Conservation (phyloP, 2,113 vertebrate species). For the Cariama cristata region DNA sequence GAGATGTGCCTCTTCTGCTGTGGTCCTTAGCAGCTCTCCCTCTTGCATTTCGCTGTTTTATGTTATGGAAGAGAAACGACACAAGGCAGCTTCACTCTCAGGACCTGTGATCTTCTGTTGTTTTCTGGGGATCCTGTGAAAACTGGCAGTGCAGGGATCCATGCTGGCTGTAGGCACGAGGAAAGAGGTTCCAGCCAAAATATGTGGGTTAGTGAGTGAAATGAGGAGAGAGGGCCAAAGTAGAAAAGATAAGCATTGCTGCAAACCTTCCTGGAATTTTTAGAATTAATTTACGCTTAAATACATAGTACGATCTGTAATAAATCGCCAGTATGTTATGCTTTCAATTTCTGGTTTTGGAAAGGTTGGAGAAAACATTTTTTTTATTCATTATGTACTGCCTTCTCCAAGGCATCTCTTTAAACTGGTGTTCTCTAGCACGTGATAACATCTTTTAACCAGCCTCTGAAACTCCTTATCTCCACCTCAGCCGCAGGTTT, state of each 20-base stretch:
- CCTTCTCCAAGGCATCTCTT: not conserved
- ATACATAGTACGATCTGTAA: not conserved
- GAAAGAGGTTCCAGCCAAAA: not conserved
- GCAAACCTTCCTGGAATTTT: not conserved
- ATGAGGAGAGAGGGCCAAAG: not conserved
- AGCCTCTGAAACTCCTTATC: not conserved
- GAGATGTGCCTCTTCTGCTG: not conserved
- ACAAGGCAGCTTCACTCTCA: too few species aligned
- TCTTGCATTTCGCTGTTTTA: fast-evolving
- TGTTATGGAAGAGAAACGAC: not conserved
- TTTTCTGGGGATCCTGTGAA: not conserved
- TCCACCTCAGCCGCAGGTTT: not conserved
- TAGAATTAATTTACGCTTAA: not conserved
- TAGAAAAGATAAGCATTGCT: not conserved
- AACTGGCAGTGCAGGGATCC: not conserved
- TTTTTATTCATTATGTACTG: not conserved
- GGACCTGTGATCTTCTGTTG: not conserved
- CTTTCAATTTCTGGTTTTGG: not conserved
- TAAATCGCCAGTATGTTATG: not conserved
- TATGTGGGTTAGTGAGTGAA: not conserved
- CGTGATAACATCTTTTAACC: not conserved
- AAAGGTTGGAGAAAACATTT: not conserved
- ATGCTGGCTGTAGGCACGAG: not conserved
- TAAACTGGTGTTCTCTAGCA: not conserved
- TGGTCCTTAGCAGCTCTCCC: fast-evolving